Evolutionary conservation across 1,140 invertebrate genomes (phyloP).

Genomic region (Tetranychus urticae): DNA sequence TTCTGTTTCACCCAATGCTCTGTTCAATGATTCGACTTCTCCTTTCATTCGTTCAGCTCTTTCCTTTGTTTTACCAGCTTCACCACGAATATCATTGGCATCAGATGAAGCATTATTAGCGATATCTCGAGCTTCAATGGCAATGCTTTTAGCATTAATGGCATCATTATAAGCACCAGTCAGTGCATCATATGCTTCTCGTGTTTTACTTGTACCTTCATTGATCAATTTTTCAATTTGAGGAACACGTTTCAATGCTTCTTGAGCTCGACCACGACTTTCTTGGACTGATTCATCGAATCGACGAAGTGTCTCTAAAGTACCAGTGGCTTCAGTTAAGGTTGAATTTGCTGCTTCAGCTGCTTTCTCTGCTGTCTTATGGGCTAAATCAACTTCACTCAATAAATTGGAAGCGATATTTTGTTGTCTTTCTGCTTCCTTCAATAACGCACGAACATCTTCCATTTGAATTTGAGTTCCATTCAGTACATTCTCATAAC

Average conservation of each 20-base stretch:
- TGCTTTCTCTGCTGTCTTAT: conserved; percentile 48
- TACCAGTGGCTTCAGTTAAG: conserved; percentile 58
- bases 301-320: conserved; percentile 51
- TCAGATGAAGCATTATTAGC: conserved; percentile 42
- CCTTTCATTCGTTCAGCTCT: conserved; percentile 44
- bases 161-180: conserved; percentile 50
- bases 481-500: conserved; percentile 23
- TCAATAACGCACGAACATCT: conserved; percentile 22
- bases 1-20: conserved; percentile 41
- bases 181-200: conserved; percentile 29
- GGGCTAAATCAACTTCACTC: conserved; percentile 39
- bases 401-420: conserved; percentile 35
- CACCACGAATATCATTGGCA: conserved; percentile 45
- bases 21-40: conserved; percentile 45
- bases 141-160: conserved; percentile 41
- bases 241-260: conserved; percentile 34
- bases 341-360: conserved; percentile 58
- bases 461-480: conserved; percentile 19
- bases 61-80: conserved; percentile 45
- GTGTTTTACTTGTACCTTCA: conserved; percentile 34
- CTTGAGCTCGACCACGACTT: conserved; percentile 40
- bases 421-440: conserved; percentile 29
- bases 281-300: conserved; percentile 69
- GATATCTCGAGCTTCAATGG: conserved; percentile 46
- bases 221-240: conserved; percentile 34